Base-by-base conservation (phyloP, 2,797 vertebrate species). In the Cossypha polioptera region DNA sequence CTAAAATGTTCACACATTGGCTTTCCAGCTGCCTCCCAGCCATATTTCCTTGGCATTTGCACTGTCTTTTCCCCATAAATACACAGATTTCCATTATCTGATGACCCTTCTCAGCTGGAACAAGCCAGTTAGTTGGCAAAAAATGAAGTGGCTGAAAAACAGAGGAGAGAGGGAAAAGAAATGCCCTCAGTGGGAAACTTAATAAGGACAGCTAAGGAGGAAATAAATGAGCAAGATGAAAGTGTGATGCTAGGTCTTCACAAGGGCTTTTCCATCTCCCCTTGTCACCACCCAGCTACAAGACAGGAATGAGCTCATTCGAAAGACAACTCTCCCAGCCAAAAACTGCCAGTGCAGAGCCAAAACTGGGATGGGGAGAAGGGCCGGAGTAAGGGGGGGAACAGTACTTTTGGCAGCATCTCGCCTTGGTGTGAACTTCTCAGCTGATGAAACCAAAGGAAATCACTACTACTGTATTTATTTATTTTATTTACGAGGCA, bases 381-480 rank as follows among this genome's bases (percentile, higher is more conserved):
- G 18, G 54, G 54, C 31, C 61, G 36, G 21, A 68, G 7, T 20
- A 51, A 63, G 6, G 38, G 2, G 10, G 29, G 33, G 16, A 67
- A 12, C 16, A 47, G 33, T n/a, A 55, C 28, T 61, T 88, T 4
- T 43, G 72, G 75, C 71, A 82, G 79, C 25, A 10, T 25, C 38
- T 57, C 2, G 0, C 36, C 16, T 17, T 40, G 33, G 6, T 3
- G 0, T 35, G 4, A 5, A 11, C 36, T 48, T 65, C 54, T 53
- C 0, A 2, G 22, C 1, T 21, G 48, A 29, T 40, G 62, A 93
- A 78, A 82, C 53, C 35, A 36, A 89, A 73, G 24, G 13, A 77
- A 76, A 68, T 17, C 55, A 45, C 12, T 13, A 16, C 16, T 55
- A 3, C 3, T 18, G 14, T 7, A 36, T 29, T 81, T 43, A 61